Percentiles rank a stretch among this genome's conserved stretches.
These are phyloP conservation scores for Gyrodactylus salaris DNA, from an alignment of 1,140 invertebrate genomes.

Conservation along the genomic window DNA sequence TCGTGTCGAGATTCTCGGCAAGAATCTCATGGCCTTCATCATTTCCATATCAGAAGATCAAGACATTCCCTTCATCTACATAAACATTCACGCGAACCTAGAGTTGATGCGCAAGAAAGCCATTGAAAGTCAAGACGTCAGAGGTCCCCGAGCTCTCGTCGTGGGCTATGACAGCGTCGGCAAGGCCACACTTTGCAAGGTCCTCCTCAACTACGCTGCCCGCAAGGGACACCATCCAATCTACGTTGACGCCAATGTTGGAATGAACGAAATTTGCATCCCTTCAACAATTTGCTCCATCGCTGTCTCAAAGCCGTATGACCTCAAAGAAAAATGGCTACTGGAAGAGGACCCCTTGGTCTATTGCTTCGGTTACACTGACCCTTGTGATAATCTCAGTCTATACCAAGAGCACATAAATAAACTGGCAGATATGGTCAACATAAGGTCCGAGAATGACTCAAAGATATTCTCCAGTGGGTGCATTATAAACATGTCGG, in stretches of 20 bases:
- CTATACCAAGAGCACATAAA: constrained; percentile 10
- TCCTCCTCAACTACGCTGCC: constrained; percentile 39
- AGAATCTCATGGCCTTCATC: background rate
- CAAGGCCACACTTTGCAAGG: constrained; percentile 45
- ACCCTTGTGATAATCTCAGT: constrained; percentile 33
- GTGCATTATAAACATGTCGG: constrained; percentile 4
- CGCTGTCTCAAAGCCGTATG: constrained; percentile 51
- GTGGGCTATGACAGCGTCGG: constrained; percentile 78
- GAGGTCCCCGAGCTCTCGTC: constrained; percentile 32
- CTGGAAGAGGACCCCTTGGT: constrained; percentile 39
- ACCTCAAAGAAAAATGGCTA: constrained; percentile 47
- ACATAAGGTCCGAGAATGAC: constrained; percentile 34
- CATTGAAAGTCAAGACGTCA: constrained; percentile 30
- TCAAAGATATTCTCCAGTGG: background rate
- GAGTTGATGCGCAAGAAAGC: constrained; percentile 46
- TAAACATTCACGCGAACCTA: constrained; percentile 67
- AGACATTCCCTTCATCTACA: constrained; percentile 28
- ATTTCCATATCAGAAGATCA: background rate
- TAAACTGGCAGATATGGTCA: constrained; percentile 44
- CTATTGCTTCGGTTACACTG: constrained; percentile 64
- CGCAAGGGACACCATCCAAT: constrained; percentile 23
- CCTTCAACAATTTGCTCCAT: constrained; percentile 60
- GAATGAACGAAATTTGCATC: constrained; percentile 48
- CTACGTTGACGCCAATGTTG: constrained; percentile 74
- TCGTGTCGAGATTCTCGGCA: background rate